Evolutionary conservation across 2,797 vertebrate species (phyloP), one percentile per base, ranked within the genome.

Genomic region (Moxostoma hubbsi): DNA sequence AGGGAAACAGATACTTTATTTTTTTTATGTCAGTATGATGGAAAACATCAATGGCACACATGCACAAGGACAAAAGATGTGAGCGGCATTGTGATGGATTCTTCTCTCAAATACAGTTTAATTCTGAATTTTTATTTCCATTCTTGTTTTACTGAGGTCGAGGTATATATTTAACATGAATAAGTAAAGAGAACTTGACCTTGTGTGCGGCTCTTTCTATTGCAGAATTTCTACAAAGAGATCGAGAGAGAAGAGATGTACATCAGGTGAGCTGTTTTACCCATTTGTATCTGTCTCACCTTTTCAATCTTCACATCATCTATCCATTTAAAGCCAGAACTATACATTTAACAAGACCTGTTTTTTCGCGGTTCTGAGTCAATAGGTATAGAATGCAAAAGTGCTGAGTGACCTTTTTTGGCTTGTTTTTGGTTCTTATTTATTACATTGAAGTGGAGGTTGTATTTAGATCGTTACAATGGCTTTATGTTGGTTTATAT

Each of bases 221-320:
- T 84, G 5, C 89, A 99, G 98, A 99, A 99, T 91, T 99, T 99
- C 91, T 99, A 99, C 94, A 99, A 99, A 90, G 98, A 99, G 92
- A 99, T 99, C 24, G 97, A 98, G 90, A 93, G 98, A 92, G 97
- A 99, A 90, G 97, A 99, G 92, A 99, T 99, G 98, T 99, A 99
- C 86, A 98, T 99, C 86, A 96, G 97, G 98, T 98, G 86, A 90
- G 91, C 51, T 0, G 5, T 5, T 58, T 51, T 62, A 58, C 9
- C 18, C 63, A 36, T 36, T 36, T 36, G 36, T 5, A 36, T 36
- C 36, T 36, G 36, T 36, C 36, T 36, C 3, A 4, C 24, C 7
- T 58, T 49, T 46, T 43, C 9, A 62, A 24, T 45, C 77, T 18
- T 71, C 36, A 36, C 36, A 2, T 11, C 49, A n/a, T 36, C 36